Evolutionary conservation across 2,113 vertebrate genomes (phyloP), one percentile per base, ranked within the genome.

Genomic region (Falcunculus frontatus): DNA sequence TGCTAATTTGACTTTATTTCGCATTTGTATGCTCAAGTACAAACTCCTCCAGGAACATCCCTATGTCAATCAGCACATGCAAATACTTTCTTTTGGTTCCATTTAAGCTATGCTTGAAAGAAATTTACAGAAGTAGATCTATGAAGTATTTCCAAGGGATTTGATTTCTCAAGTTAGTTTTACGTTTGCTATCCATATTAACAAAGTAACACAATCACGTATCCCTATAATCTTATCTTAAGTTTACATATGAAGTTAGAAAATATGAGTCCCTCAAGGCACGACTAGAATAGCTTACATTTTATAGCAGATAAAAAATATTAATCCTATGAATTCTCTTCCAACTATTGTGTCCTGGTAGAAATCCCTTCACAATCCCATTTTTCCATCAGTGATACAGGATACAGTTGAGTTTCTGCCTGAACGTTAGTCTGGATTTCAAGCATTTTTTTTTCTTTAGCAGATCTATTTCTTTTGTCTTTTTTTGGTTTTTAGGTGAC

Each of bases 1-100:
- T 93, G 72, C 81, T 94, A 93, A 96, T 93, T 96, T 93, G 53
- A 89, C 89, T 96, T 93, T 89, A 96, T 89, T 94, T 95, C 77
- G 56, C 87, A 84, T 96, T 95, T 91, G 49, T 95, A 89, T 94
- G 84, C 90, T 94, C 47, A 86, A 94, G 56, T 81, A 63, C 37
- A 88, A 80, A 89, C 67, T 92, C 87, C 84, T 95, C 20, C 65
- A 76, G 90, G 94, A 94, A 76, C 52, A 83, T 85, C 41, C 55
- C 39, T 79, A 17, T 35, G 59, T 95, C 91, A 96, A 42, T 87
- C 93, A 96, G 62, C 64, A 59, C 90, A 85, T 69, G 69, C 65
- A 91, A 50, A 78, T 95, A 47, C 41, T 42, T 90, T 53, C 47
- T 88, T 93, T 80, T 64, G 10, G 26, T 94, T 87, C 64, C 68